Percentiles rank a stretch among this genome's conserved stretches.
phyloP scores from a whole-genome alignment of 2,888 invertebrate species.

The Acronicta psi region DNA sequence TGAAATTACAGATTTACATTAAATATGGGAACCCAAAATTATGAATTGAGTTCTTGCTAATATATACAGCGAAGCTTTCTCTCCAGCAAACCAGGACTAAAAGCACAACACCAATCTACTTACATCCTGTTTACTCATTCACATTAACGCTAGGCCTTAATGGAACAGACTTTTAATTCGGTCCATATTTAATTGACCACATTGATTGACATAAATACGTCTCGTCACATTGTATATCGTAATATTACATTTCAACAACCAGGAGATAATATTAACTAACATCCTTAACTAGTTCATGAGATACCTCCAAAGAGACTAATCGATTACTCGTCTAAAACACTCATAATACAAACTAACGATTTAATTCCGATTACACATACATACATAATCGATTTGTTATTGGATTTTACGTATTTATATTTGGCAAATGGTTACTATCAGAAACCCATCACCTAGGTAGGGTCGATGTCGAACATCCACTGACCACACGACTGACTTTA shows the following conservation, averaged over 20 bases:
- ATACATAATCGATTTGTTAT: constrained; percentile 66
- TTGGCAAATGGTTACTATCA: constrained; percentile 82
- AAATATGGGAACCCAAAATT: too few relatives aligned
- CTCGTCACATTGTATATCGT: constrained; percentile 69
- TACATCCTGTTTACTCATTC: constrained; percentile 61
- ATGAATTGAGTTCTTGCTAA: constrained; percentile 6
- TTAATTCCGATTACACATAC: constrained; percentile 58
- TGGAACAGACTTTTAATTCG: constrained; percentile 77
- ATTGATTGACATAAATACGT: constrained; percentile 78
- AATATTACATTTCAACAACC: constrained; percentile 84
- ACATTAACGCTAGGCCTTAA: constrained; percentile 74
- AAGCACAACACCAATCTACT: constrained; percentile 68
- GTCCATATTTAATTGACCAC: constrained; percentile 85
- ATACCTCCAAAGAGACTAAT: constrained; percentile 75
- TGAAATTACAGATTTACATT: too few relatives aligned
- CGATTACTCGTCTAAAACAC: constrained; percentile 74
- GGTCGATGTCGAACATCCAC: constrained; percentile 75
- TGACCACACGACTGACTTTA: constrained; percentile 75
- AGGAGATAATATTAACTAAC: constrained; percentile 81
- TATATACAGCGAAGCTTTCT: constrained; percentile 38
- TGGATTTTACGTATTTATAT: constrained; percentile 81
- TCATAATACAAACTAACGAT: constrained; percentile 66
- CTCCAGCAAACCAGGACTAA: constrained; percentile 60
- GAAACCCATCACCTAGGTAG: constrained; percentile 70
- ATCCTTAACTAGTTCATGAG: constrained; percentile 80